These are phyloP conservation scores for Mythimna vitellina DNA, from an alignment of 2,888 invertebrate genomes.

Conservation along the genomic window DNA sequence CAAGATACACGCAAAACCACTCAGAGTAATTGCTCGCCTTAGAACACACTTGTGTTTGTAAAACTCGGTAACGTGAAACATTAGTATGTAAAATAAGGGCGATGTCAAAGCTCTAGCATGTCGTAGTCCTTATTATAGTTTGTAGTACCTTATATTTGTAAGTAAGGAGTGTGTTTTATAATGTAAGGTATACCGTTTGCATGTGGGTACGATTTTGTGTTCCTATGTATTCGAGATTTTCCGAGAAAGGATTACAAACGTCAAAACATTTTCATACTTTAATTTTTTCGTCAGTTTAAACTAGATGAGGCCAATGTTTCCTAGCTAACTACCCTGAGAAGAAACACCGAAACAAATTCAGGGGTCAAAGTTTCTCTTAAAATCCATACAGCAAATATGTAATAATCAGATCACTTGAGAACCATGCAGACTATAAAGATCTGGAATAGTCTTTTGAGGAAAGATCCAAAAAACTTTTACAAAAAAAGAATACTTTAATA, in stretches of 20 bases:
- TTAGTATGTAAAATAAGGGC: slow-evolving; percentile 55
- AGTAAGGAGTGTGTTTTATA: slow-evolving; percentile 20
- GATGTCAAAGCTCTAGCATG: slow-evolving; percentile 37
- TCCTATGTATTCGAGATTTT: background rate
- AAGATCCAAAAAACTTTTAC: too few relatives aligned
- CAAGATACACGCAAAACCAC: slow-evolving; percentile 65
- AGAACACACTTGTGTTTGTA: slow-evolving; percentile 51
- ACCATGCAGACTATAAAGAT: too few relatives aligned
- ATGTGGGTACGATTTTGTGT: background rate
- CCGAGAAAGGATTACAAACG: background rate
- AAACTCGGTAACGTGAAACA: slow-evolving; percentile 44
- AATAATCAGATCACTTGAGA: too few relatives aligned
- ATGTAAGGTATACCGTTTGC: slow-evolving; percentile 3
- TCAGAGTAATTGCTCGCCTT: slow-evolving; percentile 62
- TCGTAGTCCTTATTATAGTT: slow-evolving; percentile 32
- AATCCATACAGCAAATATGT: too few relatives aligned
- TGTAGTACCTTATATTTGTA: slow-evolving; percentile 9
- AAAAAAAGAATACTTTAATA: too few relatives aligned
- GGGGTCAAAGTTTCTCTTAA: too few relatives aligned
- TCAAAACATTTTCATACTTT: too few relatives aligned
- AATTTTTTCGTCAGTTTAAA: too few relatives aligned
- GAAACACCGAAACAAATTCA: too few relatives aligned
- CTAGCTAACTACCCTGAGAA: too few relatives aligned
- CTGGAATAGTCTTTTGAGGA: too few relatives aligned
- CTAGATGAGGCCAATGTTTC: too few relatives aligned